phyloP scores from a whole-genome alignment of 2,888 invertebrate species.

The Pyrgus malvae region DNA sequence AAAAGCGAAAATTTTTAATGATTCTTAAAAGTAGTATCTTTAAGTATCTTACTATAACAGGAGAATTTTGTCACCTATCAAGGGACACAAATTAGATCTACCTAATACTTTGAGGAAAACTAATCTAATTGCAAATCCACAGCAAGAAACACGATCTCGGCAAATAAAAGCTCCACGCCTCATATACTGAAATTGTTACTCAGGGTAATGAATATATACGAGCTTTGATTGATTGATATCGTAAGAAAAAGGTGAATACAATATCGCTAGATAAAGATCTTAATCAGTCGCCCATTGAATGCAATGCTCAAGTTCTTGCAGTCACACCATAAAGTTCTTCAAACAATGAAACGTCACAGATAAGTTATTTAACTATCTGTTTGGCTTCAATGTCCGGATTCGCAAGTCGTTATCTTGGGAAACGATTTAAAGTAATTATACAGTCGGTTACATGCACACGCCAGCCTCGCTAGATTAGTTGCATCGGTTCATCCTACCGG shows the following conservation, averaged over 20 bases:
- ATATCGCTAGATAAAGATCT: constrained; percentile 11
- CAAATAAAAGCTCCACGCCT: too few relatives aligned
- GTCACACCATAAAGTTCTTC: constrained; percentile 12
- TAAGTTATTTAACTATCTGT: constrained; percentile 21
- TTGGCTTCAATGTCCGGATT: constrained; percentile 15
- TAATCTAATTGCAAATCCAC: too few relatives aligned
- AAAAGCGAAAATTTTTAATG: too few relatives aligned
- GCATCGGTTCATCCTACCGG: constrained; percentile 30
- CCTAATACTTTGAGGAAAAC: too few relatives aligned
- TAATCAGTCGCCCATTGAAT: constrained; percentile 10
- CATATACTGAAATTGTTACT: too few relatives aligned
- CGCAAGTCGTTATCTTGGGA: constrained; percentile 21
- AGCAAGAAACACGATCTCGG: too few relatives aligned
- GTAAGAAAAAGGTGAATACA: constrained; percentile 12
- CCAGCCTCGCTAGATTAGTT: constrained; percentile 19
- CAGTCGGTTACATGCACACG: constrained; percentile 9
- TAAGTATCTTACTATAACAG: too few relatives aligned
- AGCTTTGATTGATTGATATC: constrained; percentile 9
- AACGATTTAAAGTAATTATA: constrained; percentile 22
- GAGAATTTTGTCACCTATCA: too few relatives aligned
- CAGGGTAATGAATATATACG: constrained; percentile 7
- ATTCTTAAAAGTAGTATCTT: too few relatives aligned
- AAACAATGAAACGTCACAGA: constrained; percentile 17
- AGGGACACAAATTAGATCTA: too few relatives aligned
- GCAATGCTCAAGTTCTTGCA: constrained; percentile 3